A percentile compares a stretch with the other conserved stretches of the same genome.
Evolutionary conservation across 2,888 invertebrate genomes (phyloP).

Genomic region (Lasius platythorax): DNA sequence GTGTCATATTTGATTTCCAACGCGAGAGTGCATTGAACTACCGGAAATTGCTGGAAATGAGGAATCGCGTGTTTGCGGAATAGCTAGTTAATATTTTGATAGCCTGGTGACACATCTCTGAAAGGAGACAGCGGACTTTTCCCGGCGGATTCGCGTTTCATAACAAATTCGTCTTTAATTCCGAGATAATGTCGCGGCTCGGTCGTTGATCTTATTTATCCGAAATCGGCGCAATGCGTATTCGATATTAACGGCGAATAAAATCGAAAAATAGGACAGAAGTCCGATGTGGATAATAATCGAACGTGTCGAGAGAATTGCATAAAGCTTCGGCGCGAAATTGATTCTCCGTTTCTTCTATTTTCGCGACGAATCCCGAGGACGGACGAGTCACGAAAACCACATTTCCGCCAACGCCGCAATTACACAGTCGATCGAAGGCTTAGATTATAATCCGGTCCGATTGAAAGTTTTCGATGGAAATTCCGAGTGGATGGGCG

Average conservation of each 20-base stretch:
- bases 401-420: slow-evolving; percentile 56
- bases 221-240: not conserved
- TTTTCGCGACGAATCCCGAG: slow-evolving; percentile 46
- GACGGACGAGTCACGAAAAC: slow-evolving; percentile 54
- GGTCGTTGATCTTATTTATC: slow-evolving; percentile 38
- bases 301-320: slow-evolving; percentile 17
- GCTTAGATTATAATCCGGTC: slow-evolving; percentile 74
- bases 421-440: slow-evolving; percentile 65
- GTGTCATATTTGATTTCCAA: not conserved
- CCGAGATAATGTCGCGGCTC: slow-evolving; percentile 15
- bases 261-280: not conserved
- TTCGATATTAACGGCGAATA: not conserved
- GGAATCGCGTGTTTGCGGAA: slow-evolving; percentile 66
- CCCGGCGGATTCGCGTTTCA: not conserved
- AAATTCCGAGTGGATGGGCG: slow-evolving; percentile 75
- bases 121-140: slow-evolving; percentile 57
- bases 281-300: slow-evolving; percentile 17
- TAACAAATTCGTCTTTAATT: slow-evolving; percentile 39
- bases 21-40: slow-evolving; percentile 57
- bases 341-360: slow-evolving; percentile 47
- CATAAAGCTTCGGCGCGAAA: slow-evolving; percentile 11
- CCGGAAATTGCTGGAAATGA: slow-evolving; percentile 51
- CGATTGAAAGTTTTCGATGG: slow-evolving; percentile 83
- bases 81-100: slow-evolving; percentile 59
- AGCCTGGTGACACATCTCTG: slow-evolving; percentile 67